Evolutionary conservation across 2,797 vertebrate species (phyloP), one percentile per base, ranked within the genome.

Genomic region (Chromis chromis): DNA sequence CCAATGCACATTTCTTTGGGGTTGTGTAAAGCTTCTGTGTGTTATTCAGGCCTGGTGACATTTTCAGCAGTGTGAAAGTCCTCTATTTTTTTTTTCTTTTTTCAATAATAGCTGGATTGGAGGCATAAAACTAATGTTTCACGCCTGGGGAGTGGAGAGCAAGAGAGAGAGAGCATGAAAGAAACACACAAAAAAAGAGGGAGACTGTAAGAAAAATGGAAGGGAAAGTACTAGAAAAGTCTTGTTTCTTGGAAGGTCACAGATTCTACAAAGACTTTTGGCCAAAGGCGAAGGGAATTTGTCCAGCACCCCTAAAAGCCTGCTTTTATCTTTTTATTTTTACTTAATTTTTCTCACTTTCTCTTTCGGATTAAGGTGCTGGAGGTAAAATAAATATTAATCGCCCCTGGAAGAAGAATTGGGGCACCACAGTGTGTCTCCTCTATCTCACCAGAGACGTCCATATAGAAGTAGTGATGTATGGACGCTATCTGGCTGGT

Each of bases 301-400:
- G 33, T 57, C 57, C 12, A 0, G 53, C 42, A 31, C 53, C 31
- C 10, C 17, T 50, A 24, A 63, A 58, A 70, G 61, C 52, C 39
- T 73, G 65, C 54, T 49, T 62, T 69, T 36, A 75, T 85, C 64
- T 60, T 66, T 40, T 61, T 33, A 50, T 79, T 28, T 64, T 39
- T 54, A 33, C 50, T 52, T 65, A 56, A 66, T 79, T 70, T 77
- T 50, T 76, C 27, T 57, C 22, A 55, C 44, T 63, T 53, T 65
- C 59, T 70, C 57, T 65, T 12, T 33, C 14, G 63, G 59, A 52
- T 70, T 22, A 49, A 25, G 66, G 44, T 40, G 62, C 70, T 53
- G 61, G 76, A 28, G 66, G 49, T 69, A 74, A 86, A 82, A 91
- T 89, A 86, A 88, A 90, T 88, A 92, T 90, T 77, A 91, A 90